Percentiles rank a stretch among this genome's conserved stretches.
Conservation (phyloP, 2,113 vertebrate genomes). For the Xiphophorus hellerii region DNA sequence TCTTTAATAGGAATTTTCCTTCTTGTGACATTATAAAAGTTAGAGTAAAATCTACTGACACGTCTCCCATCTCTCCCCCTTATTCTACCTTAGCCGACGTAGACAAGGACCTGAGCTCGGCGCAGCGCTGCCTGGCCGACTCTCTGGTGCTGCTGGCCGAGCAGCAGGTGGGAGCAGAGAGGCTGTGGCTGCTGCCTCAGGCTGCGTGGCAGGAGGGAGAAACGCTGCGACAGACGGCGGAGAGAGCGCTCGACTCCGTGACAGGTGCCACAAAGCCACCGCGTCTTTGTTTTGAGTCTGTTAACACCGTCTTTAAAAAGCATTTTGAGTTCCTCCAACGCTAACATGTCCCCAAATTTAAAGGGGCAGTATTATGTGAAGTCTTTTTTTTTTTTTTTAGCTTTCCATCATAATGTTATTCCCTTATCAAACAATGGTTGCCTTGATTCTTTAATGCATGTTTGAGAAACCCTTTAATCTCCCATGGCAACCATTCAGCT, state of each 20-base stretch:
- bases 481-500: no score
- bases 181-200: slow-evolving; percentile 92
- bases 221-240: slow-evolving; percentile 87
- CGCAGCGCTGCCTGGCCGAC: slow-evolving; percentile 85
- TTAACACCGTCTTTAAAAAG: slow-evolving; percentile 1
- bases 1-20: slow-evolving; percentile 40
- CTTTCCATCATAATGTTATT: no score
- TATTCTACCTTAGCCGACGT: slow-evolving; percentile 77
- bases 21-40: slow-evolving; percentile 41
- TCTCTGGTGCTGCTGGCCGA: slow-evolving; percentile 87
- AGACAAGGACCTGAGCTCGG: slow-evolving; percentile 74
- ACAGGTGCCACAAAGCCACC: slow-evolving; percentile 77
- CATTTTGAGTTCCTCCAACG: no score
- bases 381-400: no score
- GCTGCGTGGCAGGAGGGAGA: slow-evolving; percentile 89
- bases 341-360: no score
- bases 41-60: slow-evolving; percentile 2
- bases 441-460: no score
- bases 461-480: no score
- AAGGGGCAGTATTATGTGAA: no score
- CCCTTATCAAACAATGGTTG: no score
- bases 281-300: background rate
- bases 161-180: slow-evolving; percentile 83
- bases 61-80: slow-evolving; percentile 11
- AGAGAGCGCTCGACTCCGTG: slow-evolving; percentile 82